phyloP scores from a whole-genome alignment of 2,113 vertebrate species.

The Clinocottus analis region DNA sequence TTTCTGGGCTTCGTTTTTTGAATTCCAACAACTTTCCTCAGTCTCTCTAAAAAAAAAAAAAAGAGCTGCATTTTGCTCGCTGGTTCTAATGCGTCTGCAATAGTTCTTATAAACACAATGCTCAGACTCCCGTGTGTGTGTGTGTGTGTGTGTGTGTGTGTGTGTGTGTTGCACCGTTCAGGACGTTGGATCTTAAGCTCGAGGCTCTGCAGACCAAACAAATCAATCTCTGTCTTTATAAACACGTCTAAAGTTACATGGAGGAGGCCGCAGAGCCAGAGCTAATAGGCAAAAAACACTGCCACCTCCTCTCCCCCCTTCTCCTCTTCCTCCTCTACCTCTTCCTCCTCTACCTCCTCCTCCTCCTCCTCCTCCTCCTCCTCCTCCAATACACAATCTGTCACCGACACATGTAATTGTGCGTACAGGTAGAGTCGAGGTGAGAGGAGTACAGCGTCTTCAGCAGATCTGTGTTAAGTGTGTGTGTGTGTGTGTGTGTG shows the following conservation, averaged over 20 bases:
- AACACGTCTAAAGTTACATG: conserved; percentile 18
- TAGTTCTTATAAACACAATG: no score
- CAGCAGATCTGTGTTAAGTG: conserved; percentile 37
- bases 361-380: no score
- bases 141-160: no score
- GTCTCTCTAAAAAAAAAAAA: no score
- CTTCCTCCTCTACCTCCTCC: background rate
- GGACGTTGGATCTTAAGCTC: no score
- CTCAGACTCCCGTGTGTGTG: no score
- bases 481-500: conserved; percentile 2
- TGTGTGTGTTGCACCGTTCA: no score
- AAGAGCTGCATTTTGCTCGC: no score
- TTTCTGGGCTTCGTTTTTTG: background rate
- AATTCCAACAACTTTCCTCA: no score
- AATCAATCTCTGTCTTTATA: conserved; percentile 27
- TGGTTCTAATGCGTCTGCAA: no score
- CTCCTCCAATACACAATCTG: background rate
- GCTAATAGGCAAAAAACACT: conserved; percentile 34
- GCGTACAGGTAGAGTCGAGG: background rate
- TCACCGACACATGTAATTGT: background rate
- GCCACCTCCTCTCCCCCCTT: background rate
- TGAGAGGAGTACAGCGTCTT: conserved; percentile 21
- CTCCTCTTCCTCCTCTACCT: background rate
- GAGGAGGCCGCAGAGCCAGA: conserved; percentile 20
- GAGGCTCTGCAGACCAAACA: background rate